Evolutionary conservation across 1,140 invertebrate genomes (phyloP), one percentile per base, ranked within the genome.

Genomic region (Dreissena polymorpha): DNA sequence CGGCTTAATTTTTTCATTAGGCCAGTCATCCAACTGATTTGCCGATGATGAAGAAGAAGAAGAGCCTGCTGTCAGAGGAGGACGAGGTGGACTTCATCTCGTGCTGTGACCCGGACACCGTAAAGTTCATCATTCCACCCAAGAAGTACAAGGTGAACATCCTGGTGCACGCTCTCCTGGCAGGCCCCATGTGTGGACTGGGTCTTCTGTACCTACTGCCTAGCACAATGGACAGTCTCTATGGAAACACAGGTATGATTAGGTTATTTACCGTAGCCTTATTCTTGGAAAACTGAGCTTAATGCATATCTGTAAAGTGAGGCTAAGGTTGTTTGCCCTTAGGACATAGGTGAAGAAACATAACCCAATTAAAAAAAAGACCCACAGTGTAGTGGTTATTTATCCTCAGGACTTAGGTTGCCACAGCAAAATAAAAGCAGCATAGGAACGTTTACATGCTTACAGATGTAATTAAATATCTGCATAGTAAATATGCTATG

Each of bases 11-110:
- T 39, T 39, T 8, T 39, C 39, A 51, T 29, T 72, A 83, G 78
- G 60, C 67, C 13, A 70, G 16, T 21, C 67, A 76, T 23, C 0
- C 53, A 7, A 53, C 63, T 39, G 67, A 78, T 27, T 25, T 69
- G 23, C 76, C 76, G 0, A 14, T 78, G 3, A 83, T 83, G 64
- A 83, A 25, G n/a, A 89, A 89, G 74, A 91, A 89, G 76, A 85
- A 87, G 27, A 91, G 90, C 75, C 69, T 91, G 29, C 68, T 92
- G 21, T 85, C 88, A 0, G 91, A 92, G 49, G 92, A 92, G 77
- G 92, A 92, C 87, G 90, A 92, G 55, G 86, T 92, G 2, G 90
- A 91, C 14, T 92, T 92, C 80, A 86, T 90, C 57, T 90, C 90
- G 10, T 92, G 91, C 72, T 92, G 91, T 86, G 88, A 89, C 57